A percentile compares a stretch with the other conserved stretches of the same genome.
phyloP scores from a whole-genome alignment of 2,888 invertebrate species.

The Pristionchus mayeri region DNA sequence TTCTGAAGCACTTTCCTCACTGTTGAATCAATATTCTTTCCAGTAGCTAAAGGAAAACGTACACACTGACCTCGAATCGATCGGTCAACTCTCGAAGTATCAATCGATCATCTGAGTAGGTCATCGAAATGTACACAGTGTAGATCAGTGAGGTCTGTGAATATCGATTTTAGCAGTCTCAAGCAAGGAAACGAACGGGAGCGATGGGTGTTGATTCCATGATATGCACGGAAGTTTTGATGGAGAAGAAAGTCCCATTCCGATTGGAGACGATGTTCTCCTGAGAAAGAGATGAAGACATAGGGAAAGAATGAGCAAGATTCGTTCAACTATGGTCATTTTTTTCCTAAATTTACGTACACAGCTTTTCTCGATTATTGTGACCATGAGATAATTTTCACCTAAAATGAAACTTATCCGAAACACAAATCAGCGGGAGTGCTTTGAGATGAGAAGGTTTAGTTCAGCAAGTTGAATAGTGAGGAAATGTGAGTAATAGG shows the following conservation, averaged over 20 bases:
- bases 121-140: slow-evolving; percentile 15
- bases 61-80: slow-evolving; percentile 62
- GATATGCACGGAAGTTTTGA: slow-evolving; percentile 58
- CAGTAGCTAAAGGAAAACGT: too few relatives aligned
- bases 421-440: too few relatives aligned
- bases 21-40: too few relatives aligned
- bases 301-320: too few relatives aligned
- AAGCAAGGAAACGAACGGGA: background rate
- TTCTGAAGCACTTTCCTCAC: too few relatives aligned
- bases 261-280: slow-evolving; percentile 47
- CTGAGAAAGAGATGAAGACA: background rate
- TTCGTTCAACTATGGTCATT: too few relatives aligned
- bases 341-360: too few relatives aligned
- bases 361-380: too few relatives aligned
- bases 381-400: too few relatives aligned
- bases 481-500: too few relatives aligned
- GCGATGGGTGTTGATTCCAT: slow-evolving; percentile 34
- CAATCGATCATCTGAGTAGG: slow-evolving; percentile 69
- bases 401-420: background rate
- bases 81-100: slow-evolving; percentile 69
- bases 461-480: too few relatives aligned
- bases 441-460: too few relatives aligned
- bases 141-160: slow-evolving; percentile 12
- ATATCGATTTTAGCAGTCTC: background rate
- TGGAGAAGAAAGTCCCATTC: slow-evolving; percentile 65